Percentiles rank a stretch among this genome's conserved stretches.
These are phyloP conservation scores for Diachasma alloeum DNA, from an alignment of 1,140 invertebrate genomes.

Conservation along the genomic window DNA sequence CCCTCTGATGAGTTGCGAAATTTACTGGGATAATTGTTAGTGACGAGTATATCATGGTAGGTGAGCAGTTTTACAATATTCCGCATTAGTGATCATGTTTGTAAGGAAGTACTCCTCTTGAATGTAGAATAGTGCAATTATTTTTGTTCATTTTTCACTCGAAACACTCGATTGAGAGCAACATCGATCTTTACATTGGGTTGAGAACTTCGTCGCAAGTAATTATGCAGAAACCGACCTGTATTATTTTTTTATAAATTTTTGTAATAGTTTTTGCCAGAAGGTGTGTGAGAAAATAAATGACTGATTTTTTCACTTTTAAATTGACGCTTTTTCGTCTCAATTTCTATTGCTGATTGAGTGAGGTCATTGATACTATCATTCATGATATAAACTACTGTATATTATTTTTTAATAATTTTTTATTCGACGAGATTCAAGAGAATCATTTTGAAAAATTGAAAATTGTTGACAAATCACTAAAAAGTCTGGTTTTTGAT, in stretches of 20 bases:
- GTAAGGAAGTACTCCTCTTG: neutral
- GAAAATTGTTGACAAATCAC: no score
- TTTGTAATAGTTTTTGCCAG: neutral
- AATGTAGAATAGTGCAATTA: no score
- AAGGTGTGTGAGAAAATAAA: neutral
- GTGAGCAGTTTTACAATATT: neutral
- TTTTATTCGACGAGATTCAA: no score
- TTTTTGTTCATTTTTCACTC: neutral
- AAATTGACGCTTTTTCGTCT: neutral
- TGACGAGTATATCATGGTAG: neutral
- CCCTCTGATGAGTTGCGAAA: neutral
- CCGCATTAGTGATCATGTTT: neutral
- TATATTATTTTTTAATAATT: no score
- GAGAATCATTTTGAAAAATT: no score
- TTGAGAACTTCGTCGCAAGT: neutral
- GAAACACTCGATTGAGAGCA: neutral
- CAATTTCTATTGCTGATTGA: no score
- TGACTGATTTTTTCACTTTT: neutral
- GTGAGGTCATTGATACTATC: no score
- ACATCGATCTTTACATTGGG: no score
- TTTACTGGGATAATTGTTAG: neutral
- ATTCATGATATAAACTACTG: no score
- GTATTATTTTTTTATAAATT: neutral
- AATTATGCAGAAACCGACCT: neutral
- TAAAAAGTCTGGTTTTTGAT: no score